Evolutionary conservation across 1,140 invertebrate species (phyloP), one percentile per base, ranked within the genome.

Genomic region (Pseudoatta argentina): DNA sequence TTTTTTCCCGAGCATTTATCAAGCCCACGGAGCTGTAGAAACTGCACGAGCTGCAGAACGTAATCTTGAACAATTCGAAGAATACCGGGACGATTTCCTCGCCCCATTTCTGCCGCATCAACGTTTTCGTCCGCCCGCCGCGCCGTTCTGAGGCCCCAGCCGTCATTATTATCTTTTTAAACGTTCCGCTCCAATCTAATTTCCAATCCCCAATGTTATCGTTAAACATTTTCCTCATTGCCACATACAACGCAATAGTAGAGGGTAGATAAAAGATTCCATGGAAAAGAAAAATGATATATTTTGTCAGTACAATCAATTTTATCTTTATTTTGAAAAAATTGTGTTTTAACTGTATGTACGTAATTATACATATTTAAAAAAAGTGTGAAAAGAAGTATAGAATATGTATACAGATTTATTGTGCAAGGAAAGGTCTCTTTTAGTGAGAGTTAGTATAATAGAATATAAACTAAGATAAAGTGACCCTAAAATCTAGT

Each of bases 61-160:
- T 93, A 93, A 93, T 93, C 93, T 93, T 92, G 90, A 92, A 88
- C 91, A 91, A 91, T 93, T 93, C 92, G 91, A 93, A 92, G 91
- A 91, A 91, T 91, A 90, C 88, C 91, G 79, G 79, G 83, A 86
- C 73, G 88, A 88, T 91, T 76, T 69, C 21, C 75, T 63, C 67
- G 34, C 71, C 55, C 44, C 57, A 73, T 91, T 85, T 89, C 67
- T 88, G 48, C 81, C 89, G 69, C 81, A 85, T 91, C 87, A 82
- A 81, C 76, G 27, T 86, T 91, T 82, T 81, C 86, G 59, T 34
- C 76, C 83, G 44, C 76, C 34, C 64, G 48, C 34, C 30, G 30
- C 55, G 34, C 34, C 27, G 21, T 39, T 21, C 44, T 24, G 8
- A 8, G 39, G 51, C 61, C 55, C 55, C 81, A 53, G 12, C 24